Evolutionary conservation across 2,113 vertebrate genomes (phyloP).

Genomic region (Chlorodrepanis virens): DNA sequence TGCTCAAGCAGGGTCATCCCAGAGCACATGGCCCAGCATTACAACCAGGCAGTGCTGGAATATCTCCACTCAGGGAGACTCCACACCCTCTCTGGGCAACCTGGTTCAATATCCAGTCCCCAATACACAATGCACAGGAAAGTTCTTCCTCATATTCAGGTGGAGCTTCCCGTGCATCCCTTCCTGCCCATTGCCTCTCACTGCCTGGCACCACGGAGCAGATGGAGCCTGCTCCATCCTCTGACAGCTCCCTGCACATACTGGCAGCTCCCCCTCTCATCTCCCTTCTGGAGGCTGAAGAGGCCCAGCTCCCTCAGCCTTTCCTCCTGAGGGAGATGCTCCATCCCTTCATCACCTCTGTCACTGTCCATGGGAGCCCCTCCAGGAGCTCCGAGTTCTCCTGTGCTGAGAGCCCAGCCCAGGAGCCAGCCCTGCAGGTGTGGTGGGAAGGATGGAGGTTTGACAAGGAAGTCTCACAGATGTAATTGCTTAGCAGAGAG

Average conservation of each 20-base stretch:
- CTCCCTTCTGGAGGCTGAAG: accelerated
- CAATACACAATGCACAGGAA: neutral
- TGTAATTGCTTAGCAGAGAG: too few relatives aligned
- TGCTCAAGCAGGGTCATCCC: neutral
- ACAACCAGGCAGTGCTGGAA: neutral
- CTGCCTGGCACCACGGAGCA: neutral
- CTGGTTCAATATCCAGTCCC: neutral
- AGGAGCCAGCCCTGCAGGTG: neutral
- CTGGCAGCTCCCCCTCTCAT: neutral
- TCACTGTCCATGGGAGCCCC: neutral
- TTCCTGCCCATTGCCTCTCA: neutral
- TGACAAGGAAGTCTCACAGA: too few relatives aligned
- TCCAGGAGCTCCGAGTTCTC: neutral
- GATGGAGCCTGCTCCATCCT: neutral
- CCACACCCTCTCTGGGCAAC: neutral
- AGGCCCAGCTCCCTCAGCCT: neutral
- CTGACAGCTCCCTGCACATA: neutral
- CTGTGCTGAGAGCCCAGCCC: neutral
- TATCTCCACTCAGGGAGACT: neutral
- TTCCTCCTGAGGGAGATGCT: neutral
- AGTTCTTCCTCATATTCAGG: neutral
- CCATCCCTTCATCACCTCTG: neutral
- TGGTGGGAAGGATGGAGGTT: too few relatives aligned
- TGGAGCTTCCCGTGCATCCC: neutral
- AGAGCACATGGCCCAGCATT: neutral